Conservation (phyloP, 1,140 invertebrate species). For the Penaeus indicus region DNA sequence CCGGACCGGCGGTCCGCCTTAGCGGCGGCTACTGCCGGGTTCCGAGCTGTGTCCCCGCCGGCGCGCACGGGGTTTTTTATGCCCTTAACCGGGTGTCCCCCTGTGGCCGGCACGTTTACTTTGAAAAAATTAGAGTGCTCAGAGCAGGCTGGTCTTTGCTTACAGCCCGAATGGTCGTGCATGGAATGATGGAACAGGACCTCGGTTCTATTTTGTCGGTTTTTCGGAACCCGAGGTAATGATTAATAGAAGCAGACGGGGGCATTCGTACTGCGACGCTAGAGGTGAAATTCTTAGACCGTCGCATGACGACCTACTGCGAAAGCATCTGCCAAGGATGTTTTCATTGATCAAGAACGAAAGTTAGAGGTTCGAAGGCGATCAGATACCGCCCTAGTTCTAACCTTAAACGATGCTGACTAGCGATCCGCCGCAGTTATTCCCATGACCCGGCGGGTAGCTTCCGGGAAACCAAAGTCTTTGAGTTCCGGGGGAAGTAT, state of each 20-base stretch:
- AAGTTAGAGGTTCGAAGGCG: slow-evolving; percentile 86
- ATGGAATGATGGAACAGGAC: too few relatives aligned
- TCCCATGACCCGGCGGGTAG: slow-evolving; percentile 70
- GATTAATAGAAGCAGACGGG: slow-evolving; percentile 81
- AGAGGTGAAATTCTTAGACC: slow-evolving; percentile 72
- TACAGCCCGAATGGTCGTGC: too few relatives aligned
- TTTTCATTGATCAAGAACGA: slow-evolving; percentile 89
- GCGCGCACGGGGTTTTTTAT: too few relatives aligned
- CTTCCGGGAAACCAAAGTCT: slow-evolving; percentile 82
- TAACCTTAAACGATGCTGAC: slow-evolving; percentile 89
- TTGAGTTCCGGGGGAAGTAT: slow-evolving; percentile 89
- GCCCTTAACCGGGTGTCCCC: too few relatives aligned
- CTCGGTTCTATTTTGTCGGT: too few relatives aligned
- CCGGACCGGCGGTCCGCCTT: too few relatives aligned
- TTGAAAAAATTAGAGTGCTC: too few relatives aligned
- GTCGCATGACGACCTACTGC: slow-evolving; percentile 74
- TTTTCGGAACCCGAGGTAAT: too few relatives aligned
- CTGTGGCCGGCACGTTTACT: too few relatives aligned
- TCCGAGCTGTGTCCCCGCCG: too few relatives aligned
- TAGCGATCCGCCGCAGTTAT: slow-evolving; percentile 71
- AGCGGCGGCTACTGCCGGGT: too few relatives aligned
- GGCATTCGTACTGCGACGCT: slow-evolving; percentile 68
- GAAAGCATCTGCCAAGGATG: slow-evolving; percentile 88
- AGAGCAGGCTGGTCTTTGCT: too few relatives aligned
- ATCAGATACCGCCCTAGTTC: slow-evolving; percentile 88